Conservation (phyloP, 1,140 invertebrate genomes). For the Papilio xuthus region DNA sequence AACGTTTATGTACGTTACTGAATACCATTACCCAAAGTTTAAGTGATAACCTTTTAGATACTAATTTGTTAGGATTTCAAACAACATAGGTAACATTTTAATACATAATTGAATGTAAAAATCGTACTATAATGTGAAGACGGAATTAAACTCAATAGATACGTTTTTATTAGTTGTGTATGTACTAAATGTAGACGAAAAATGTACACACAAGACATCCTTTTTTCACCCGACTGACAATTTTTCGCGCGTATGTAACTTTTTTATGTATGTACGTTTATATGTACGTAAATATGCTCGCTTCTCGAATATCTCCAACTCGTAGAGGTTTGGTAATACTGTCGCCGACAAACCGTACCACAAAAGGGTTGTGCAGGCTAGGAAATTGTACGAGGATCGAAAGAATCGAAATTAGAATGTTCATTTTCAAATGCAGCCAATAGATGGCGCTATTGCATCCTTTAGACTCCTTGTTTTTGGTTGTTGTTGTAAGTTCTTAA, state of each 20-base stretch:
- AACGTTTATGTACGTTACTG: conserved; percentile 26
- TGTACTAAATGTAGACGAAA: background rate
- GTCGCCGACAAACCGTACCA: too few relatives aligned
- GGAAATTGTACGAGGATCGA: too few relatives aligned
- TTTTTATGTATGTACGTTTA: too few relatives aligned
- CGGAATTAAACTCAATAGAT: background rate
- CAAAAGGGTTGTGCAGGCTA: too few relatives aligned
- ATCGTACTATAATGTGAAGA: background rate
- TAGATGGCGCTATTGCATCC: too few relatives aligned
- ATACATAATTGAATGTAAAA: background rate
- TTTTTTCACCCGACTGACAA: background rate
- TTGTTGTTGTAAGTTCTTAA: too few relatives aligned
- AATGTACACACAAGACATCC: background rate
- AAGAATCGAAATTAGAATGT: too few relatives aligned
- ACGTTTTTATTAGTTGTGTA: background rate
- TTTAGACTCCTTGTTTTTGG: too few relatives aligned
- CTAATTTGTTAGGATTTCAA: background rate
- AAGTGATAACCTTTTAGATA: conserved; percentile 12
- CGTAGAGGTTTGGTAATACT: too few relatives aligned
- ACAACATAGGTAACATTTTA: background rate
- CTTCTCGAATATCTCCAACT: too few relatives aligned
- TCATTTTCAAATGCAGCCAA: too few relatives aligned
- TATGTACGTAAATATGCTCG: too few relatives aligned
- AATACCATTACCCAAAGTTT: conserved; percentile 8
- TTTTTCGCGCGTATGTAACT: background rate